Conservation (phyloP, 2,888 invertebrate species). For the Drosophila maculinotata region DNA sequence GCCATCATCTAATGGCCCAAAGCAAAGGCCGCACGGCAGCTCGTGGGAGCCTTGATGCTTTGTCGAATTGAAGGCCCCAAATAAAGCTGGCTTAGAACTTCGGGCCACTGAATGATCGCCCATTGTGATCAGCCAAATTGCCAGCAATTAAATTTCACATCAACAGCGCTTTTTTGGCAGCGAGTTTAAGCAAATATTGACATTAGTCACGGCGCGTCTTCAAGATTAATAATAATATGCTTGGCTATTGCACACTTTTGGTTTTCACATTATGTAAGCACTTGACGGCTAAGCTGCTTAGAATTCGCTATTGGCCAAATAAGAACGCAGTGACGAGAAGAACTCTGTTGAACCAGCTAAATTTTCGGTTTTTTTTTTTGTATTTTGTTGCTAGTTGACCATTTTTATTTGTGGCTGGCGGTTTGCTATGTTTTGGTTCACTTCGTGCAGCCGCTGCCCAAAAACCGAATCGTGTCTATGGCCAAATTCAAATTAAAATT, state of each 20-base stretch:
- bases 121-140: conserved; percentile 57
- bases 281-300: conserved; percentile 53
- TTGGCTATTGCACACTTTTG: not conserved
- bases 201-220: conserved; percentile 70
- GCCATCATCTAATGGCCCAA: conserved; percentile 26
- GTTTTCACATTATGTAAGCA: conserved; percentile 66
- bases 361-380: conserved; percentile 28
- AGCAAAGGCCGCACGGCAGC: conserved; percentile 39
- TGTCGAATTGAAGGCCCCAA: conserved; percentile 49
- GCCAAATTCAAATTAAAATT: conserved; percentile 82
- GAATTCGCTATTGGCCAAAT: conserved; percentile 45
- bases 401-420: conserved; percentile 44
- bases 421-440: conserved; percentile 55
- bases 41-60: conserved; percentile 64
- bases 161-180: conserved; percentile 40
- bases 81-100: conserved; percentile 58
- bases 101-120: conserved; percentile 41
- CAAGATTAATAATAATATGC: conserved; percentile 11
- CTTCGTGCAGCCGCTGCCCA: conserved; percentile 63
- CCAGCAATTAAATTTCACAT: conserved; percentile 76
- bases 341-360: conserved; percentile 20
- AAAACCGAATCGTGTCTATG: conserved; percentile 80
- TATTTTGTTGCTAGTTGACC: conserved; percentile 29
- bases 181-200: conserved; percentile 65
- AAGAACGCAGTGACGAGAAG: conserved; percentile 19